These are phyloP conservation scores for Rostratula benghalensis DNA, from an alignment of 2,113 vertebrate species.

Conservation along the genomic window DNA sequence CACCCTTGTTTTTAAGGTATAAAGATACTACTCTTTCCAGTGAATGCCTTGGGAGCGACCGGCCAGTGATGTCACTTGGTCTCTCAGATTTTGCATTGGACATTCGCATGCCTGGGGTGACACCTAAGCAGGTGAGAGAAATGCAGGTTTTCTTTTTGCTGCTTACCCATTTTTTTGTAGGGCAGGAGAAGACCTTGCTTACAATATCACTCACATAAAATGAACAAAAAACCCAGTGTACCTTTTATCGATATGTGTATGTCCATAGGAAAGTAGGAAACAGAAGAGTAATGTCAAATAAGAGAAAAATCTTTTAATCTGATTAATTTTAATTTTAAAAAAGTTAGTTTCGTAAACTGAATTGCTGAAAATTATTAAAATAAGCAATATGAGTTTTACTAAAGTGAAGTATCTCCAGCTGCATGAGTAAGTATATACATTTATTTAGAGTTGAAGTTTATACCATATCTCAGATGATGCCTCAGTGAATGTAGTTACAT, in stretches of 20 bases:
- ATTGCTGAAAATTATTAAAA: background rate
- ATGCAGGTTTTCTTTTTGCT: background rate
- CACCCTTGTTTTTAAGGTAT: slow-evolving; percentile 74
- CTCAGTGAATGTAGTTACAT: background rate
- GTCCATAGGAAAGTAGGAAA: background rate
- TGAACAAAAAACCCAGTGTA: background rate
- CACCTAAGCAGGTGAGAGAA: slow-evolving; percentile 82
- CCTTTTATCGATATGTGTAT: background rate
- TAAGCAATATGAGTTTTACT: background rate
- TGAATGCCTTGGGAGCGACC: slow-evolving; percentile 80
- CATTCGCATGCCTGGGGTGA: slow-evolving; percentile 90
- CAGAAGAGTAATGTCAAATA: background rate
- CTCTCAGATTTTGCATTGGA: slow-evolving; percentile 87
- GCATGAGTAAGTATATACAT: background rate
- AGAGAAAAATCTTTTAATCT: background rate
- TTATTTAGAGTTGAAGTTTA: background rate
- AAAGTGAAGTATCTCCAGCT: background rate
- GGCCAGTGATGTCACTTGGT: slow-evolving; percentile 75
- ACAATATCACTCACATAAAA: background rate
- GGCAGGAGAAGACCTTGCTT: background rate
- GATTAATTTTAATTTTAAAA: background rate
- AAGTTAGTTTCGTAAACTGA: background rate
- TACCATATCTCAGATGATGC: background rate
- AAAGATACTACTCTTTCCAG: slow-evolving; percentile 78
- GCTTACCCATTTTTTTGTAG: background rate